phyloP scores from a whole-genome alignment of 2,113 vertebrate genomes.

The Phodopus roborovskii region DNA sequence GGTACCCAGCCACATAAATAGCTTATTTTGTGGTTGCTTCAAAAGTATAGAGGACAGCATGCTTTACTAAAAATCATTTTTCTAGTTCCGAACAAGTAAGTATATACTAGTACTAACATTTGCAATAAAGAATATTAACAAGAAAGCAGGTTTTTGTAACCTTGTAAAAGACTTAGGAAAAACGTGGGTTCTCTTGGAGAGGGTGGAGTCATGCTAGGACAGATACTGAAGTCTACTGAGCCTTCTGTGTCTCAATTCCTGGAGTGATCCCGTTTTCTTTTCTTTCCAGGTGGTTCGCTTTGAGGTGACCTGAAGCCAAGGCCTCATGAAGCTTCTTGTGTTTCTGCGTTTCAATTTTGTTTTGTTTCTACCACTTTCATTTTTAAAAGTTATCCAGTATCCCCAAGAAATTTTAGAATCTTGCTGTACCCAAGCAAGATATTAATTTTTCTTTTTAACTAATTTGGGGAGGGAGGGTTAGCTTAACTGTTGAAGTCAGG shows the following conservation, averaged over 20 bases:
- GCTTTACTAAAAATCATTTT: slow-evolving; percentile 65
- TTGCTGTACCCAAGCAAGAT: slow-evolving; percentile 84
- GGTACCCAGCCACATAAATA: slow-evolving; percentile 35
- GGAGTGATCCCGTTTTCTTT: slow-evolving; percentile 83
- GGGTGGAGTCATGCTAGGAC: background rate
- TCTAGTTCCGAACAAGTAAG: slow-evolving; percentile 57
- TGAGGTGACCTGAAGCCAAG: slow-evolving; percentile 84
- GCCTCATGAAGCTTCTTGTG: slow-evolving; percentile 78
- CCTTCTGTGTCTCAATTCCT: background rate
- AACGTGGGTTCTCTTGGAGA: slow-evolving; percentile 14
- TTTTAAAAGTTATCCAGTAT: slow-evolving; percentile 83
- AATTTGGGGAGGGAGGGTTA: slow-evolving; percentile 82
- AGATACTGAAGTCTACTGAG: background rate
- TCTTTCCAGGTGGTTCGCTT: slow-evolving; percentile 86
- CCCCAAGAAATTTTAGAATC: slow-evolving; percentile 83
- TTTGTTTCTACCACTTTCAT: slow-evolving; percentile 84
- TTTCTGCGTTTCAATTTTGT: slow-evolving; percentile 84
- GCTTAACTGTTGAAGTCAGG: slow-evolving; percentile 84
- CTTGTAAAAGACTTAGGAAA: background rate
- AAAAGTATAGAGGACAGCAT: slow-evolving; percentile 64
- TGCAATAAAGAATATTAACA: slow-evolving; percentile 30
- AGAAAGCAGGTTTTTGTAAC: slow-evolving; percentile 45
- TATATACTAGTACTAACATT: slow-evolving; percentile 58
- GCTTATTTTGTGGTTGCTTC: slow-evolving; percentile 36
- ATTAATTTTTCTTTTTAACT: slow-evolving; percentile 85